Percentiles rank a stretch among this genome's conserved stretches.
phyloP scores from a whole-genome alignment of 2,113 vertebrate genomes.

The Gopherus evgoodei region DNA sequence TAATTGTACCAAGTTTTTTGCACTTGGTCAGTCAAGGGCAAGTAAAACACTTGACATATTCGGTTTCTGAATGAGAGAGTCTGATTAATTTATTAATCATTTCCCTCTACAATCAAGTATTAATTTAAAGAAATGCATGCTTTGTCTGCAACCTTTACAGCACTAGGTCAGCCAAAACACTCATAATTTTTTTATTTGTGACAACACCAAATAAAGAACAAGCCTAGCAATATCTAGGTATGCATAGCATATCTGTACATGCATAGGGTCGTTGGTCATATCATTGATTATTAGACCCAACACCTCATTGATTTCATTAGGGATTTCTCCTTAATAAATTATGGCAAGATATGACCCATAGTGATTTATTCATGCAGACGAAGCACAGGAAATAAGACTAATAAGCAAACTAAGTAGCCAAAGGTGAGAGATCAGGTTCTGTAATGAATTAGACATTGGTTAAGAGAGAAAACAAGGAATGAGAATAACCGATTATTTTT shows the following conservation, averaged over 20 bases:
- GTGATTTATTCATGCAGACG: neutral
- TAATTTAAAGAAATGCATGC: neutral
- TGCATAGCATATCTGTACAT: neutral
- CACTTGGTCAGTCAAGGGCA: constrained; percentile 27
- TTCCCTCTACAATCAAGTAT: neutral
- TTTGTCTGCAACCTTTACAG: neutral
- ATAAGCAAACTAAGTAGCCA: neutral
- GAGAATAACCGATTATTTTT: neutral
- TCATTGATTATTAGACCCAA: neutral
- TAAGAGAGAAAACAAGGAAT: neutral
- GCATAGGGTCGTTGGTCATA: neutral
- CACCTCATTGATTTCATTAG: neutral
- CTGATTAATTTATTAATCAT: neutral
- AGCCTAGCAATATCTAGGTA: neutral
- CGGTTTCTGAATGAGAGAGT: neutral
- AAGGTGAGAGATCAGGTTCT: neutral
- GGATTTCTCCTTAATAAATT: neutral
- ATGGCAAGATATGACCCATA: neutral
- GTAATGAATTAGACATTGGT: neutral
- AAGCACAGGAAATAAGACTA: neutral
- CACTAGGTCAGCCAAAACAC: neutral
- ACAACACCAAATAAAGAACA: neutral
- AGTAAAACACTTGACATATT: neutral
- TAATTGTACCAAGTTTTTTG: constrained; percentile 42
- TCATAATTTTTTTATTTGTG: neutral